Evolutionary conservation across 2,888 invertebrate genomes (phyloP).

Genomic region (Lycia hirtaria): DNA sequence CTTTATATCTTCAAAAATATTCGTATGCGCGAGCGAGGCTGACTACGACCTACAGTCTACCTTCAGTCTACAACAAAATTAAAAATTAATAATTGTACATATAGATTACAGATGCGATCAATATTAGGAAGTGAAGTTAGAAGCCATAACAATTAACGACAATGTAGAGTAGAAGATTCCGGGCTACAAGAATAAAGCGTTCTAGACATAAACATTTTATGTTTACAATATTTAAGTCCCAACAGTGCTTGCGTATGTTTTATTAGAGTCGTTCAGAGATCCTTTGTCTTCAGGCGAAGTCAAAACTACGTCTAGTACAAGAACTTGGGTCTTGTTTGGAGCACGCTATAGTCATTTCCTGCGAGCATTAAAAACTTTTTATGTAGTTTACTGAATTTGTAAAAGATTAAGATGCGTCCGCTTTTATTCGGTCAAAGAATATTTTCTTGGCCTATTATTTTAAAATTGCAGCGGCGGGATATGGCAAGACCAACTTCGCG

Average conservation of each 20-base stretch:
- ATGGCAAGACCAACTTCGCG: constrained; percentile 2
- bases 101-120: not conserved
- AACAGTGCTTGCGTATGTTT: constrained; percentile 37
- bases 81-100: not conserved
- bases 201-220: constrained; percentile 38
- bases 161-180: constrained; percentile 1
- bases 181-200: constrained; percentile 10
- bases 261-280: constrained; percentile 36
- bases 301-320: constrained; percentile 39
- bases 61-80: too few relatives aligned
- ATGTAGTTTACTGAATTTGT: constrained; percentile 32
- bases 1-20: too few relatives aligned
- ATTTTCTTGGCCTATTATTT: constrained; percentile 28
- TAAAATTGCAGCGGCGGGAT: not conserved
- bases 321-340: constrained; percentile 39
- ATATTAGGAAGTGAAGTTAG: not conserved
- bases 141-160: constrained; percentile 11
- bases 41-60: too few relatives aligned
- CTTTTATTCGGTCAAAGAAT: constrained; percentile 25
- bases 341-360: constrained; percentile 48
- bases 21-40: too few relatives aligned
- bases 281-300: constrained; percentile 38
- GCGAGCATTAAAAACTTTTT: constrained; percentile 51
- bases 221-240: constrained; percentile 34
- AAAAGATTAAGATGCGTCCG: constrained; percentile 36